These are phyloP conservation scores for Leptinotarsa haldemani DNA, from an alignment of 2,888 invertebrate genomes.

Conservation along the genomic window DNA sequence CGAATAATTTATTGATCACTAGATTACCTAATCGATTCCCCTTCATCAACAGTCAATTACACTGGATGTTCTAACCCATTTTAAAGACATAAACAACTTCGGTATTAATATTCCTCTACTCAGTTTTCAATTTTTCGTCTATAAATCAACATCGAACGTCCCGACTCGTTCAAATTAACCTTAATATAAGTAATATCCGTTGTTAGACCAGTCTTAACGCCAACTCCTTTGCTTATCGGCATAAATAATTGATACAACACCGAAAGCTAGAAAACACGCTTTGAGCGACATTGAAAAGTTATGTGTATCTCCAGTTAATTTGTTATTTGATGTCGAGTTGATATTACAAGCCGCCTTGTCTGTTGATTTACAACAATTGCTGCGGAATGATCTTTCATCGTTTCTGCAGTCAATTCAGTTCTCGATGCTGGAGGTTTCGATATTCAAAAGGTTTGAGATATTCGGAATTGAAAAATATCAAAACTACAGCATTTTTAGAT, in stretches of 20 bases:
- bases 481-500: no score
- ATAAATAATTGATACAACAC: conserved; percentile 35
- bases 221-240: conserved; percentile 24
- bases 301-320: conserved; percentile 39
- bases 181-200: conserved; percentile 15
- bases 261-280: conserved; percentile 30
- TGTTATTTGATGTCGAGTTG: conserved; percentile 38
- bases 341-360: conserved; percentile 39
- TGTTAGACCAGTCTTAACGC: conserved; percentile 14
- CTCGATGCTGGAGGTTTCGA: no score
- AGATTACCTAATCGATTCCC: no score
- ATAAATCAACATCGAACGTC: conserved; percentile 2
- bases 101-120: neutral
- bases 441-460: no score
- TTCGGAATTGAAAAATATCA: no score
- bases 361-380: conserved; percentile 49
- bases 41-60: no score
- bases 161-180: conserved; percentile 6
- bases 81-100: neutral
- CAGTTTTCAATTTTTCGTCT: conserved; percentile 6
- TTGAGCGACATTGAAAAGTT: conserved; percentile 38
- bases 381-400: conserved; percentile 21
- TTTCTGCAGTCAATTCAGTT: neutral
- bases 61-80: neutral
- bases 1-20: no score